phyloP scores from a whole-genome alignment of 2,113 vertebrate genomes.

The Lethenteron camtschaticum region DNA sequence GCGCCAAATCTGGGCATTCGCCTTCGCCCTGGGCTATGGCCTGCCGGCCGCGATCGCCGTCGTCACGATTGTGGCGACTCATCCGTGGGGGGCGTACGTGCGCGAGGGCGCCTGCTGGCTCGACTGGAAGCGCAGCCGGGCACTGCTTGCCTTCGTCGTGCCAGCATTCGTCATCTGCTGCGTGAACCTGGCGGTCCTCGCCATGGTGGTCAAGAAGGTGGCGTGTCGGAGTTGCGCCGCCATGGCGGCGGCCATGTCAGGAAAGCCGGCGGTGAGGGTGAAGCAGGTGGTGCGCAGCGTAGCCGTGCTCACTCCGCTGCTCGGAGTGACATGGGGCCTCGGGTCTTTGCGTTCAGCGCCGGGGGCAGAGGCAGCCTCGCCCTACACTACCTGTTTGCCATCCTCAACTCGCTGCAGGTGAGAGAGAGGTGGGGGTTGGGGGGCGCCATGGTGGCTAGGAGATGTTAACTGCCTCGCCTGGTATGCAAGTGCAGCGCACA shows the following conservation, averaged over 20 bases:
- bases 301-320: conserved; percentile 43
- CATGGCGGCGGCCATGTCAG: not conserved
- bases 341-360: conserved; percentile 30
- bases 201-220: conserved; percentile 36
- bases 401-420: conserved; percentile 60
- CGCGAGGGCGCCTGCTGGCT: conserved; percentile 42
- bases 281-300: conserved; percentile 39
- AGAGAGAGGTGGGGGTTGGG: conserved; percentile 8
- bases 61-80: conserved; percentile 39
- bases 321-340: conserved; percentile 58
- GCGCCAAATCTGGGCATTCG: conserved; percentile 26
- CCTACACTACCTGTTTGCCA: conserved; percentile 29
- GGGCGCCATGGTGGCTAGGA: no score
- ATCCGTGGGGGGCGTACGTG: conserved; percentile 25
- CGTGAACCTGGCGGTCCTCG: conserved; percentile 38
- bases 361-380: conserved; percentile 2
- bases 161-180: conserved; percentile 39
- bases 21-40: conserved; percentile 40
- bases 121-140: conserved; percentile 37
- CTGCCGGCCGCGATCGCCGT: conserved; percentile 40
- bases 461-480: no score
- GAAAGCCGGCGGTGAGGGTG: conserved; percentile 13
- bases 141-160: conserved; percentile 42
- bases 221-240: conserved; percentile 20
- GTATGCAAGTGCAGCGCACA: no score